A percentile compares a stretch with the other conserved stretches of the same genome.
Evolutionary conservation across 2,113 vertebrate genomes (phyloP).

Genomic region (Cairina moschata): DNA sequence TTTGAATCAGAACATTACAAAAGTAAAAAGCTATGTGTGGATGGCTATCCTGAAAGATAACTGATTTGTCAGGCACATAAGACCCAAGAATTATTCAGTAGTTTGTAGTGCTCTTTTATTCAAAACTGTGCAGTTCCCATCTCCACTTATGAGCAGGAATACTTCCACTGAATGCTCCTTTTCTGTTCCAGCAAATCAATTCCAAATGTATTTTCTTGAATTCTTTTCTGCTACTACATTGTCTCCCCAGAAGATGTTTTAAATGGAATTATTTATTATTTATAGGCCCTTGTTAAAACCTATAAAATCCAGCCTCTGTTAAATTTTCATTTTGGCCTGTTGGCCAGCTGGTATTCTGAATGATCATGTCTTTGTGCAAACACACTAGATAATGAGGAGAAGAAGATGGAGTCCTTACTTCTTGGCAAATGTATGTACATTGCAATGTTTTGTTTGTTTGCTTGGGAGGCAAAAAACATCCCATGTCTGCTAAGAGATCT

Average conservation of each 20-base stretch:
- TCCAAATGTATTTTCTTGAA: constrained; percentile 23
- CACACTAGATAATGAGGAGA: not conserved
- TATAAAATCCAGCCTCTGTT: not conserved
- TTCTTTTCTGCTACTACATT: not conserved
- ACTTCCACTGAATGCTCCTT: not conserved
- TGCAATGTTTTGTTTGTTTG: not conserved
- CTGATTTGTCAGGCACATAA: not conserved
- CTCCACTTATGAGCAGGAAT: not conserved
- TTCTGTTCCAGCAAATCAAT: not conserved
- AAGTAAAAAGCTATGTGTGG: not conserved
- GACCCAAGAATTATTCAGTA: not conserved
- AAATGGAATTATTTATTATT: constrained; percentile 30
- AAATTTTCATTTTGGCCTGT: constrained; percentile 12
- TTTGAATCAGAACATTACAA: not conserved
- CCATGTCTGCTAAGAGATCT: not conserved
- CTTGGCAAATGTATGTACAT: not conserved
- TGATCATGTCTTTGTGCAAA: not conserved
- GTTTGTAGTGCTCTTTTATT: not conserved
- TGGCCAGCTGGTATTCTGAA: constrained; percentile 4
- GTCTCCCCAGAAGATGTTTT: constrained; percentile 33
- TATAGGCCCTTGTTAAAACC: constrained; percentile 12
- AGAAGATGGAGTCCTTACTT: not conserved
- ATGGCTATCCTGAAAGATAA: not conserved
- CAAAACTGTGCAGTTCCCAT: not conserved
- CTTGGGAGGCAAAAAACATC: not conserved